These are phyloP conservation scores for Tamias sibiricus DNA, from an alignment of 2,113 vertebrate genomes.

Conservation along the genomic window DNA sequence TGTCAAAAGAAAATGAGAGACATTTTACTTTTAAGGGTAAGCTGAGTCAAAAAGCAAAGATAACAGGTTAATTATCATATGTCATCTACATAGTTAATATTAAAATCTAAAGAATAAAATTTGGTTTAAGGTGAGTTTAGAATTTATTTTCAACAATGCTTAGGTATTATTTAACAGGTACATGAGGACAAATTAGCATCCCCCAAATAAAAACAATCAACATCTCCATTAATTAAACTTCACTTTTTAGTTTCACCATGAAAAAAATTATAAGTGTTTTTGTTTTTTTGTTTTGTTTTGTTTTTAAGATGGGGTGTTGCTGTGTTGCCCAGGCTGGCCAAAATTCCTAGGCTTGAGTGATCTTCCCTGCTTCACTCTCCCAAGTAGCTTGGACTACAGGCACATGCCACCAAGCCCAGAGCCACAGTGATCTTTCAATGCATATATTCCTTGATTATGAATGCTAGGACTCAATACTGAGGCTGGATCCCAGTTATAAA, in stretches of 20 bases:
- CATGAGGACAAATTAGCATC: neutral
- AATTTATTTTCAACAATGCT: slow-evolving; percentile 42
- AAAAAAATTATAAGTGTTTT: slow-evolving; percentile 30
- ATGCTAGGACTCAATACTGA: neutral
- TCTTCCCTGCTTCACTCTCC: neutral
- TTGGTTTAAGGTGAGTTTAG: neutral
- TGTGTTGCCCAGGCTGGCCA: too few relatives aligned
- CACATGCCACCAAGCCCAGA: neutral
- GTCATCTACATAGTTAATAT: neutral
- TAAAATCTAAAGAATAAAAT: slow-evolving; percentile 56
- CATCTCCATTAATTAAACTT: slow-evolving; percentile 43
- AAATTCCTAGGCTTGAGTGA: neutral
- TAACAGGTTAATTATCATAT: neutral
- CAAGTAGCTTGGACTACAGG: neutral
- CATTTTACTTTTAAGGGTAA: slow-evolving; percentile 10
- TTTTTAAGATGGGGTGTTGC: neutral
- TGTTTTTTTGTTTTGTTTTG: neutral
- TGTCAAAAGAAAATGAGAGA: slow-evolving; percentile 24
- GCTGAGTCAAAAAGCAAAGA: slow-evolving; percentile 35
- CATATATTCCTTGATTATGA: neutral
- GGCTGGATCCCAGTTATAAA: slow-evolving; percentile 33
- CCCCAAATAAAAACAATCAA: neutral
- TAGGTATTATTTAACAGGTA: slow-evolving; percentile 31
- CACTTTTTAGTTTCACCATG: slow-evolving; percentile 18
- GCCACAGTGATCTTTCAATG: neutral